Evolutionary conservation across 2,113 vertebrate genomes (phyloP).

Genomic region (Otolemur garnettii): DNA sequence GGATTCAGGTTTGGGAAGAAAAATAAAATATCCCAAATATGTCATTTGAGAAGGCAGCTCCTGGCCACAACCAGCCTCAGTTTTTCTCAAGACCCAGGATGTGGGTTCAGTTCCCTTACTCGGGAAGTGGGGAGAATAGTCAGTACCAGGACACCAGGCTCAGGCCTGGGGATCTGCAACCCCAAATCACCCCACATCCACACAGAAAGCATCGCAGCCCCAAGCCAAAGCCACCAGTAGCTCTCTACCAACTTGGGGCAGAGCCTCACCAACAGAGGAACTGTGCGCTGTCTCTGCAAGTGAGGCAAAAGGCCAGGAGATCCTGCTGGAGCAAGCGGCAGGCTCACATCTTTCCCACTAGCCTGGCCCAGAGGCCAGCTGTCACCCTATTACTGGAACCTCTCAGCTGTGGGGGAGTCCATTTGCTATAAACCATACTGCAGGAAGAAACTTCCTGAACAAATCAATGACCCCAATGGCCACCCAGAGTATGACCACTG

Average conservation of each 20-base stretch:
- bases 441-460: constrained; percentile 1
- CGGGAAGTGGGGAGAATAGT: background rate
- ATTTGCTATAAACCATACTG: background rate
- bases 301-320: background rate
- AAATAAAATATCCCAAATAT: constrained; percentile 66
- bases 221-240: background rate
- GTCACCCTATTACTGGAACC: background rate
- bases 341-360: background rate
- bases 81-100: constrained; percentile 67
- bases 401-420: background rate
- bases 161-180: background rate
- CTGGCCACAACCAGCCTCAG: constrained; percentile 53
- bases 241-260: background rate
- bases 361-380: background rate
- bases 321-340: fast-evolving
- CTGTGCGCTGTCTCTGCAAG: background rate
- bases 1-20: constrained; percentile 69
- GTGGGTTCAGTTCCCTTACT: constrained; percentile 62
- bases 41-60: constrained; percentile 57
- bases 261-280: fast-evolving
- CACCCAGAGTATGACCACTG: background rate
- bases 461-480: background rate
- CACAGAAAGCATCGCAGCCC: background rate
- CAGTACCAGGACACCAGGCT: background rate
- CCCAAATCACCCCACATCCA: background rate